Evolutionary conservation across 2,113 vertebrate species (phyloP).

Genomic region (Suncus etruscus): DNA sequence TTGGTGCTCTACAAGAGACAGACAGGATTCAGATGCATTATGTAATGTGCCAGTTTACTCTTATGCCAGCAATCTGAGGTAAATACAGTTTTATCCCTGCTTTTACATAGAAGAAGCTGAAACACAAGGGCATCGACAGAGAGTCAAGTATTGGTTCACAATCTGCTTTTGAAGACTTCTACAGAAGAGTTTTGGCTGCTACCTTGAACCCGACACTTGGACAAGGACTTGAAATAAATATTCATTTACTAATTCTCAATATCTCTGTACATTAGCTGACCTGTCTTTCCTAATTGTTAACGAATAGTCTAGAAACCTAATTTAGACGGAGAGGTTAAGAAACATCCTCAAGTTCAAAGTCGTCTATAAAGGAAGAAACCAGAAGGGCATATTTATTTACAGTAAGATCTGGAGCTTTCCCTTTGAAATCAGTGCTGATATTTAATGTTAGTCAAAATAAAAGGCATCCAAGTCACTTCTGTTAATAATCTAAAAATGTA

Average conservation of each 20-base stretch:
- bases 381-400: background rate
- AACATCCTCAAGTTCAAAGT: background rate
- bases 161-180: background rate
- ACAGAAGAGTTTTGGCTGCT: fast-evolving
- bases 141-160: background rate
- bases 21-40: background rate
- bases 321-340: background rate
- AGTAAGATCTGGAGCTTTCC: background rate
- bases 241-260: background rate
- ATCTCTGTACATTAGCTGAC: background rate
- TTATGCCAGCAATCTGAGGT: background rate
- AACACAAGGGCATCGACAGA: too few species aligned
- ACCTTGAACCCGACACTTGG: too few species aligned
- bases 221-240: background rate
- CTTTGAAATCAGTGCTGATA: background rate
- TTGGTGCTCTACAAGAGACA: fast-evolving
- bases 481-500: background rate
- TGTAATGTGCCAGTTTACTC: background rate
- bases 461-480: background rate
- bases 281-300: background rate
- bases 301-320: background rate
- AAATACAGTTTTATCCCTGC: background rate
- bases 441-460: background rate
- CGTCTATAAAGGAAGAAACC: background rate
- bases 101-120: background rate